Percentiles rank a stretch among this genome's conserved stretches.
phyloP scores from a whole-genome alignment of 37 sponge, comb jelly and placozoan genomes.

The Ephydatia muelleri region DNA sequence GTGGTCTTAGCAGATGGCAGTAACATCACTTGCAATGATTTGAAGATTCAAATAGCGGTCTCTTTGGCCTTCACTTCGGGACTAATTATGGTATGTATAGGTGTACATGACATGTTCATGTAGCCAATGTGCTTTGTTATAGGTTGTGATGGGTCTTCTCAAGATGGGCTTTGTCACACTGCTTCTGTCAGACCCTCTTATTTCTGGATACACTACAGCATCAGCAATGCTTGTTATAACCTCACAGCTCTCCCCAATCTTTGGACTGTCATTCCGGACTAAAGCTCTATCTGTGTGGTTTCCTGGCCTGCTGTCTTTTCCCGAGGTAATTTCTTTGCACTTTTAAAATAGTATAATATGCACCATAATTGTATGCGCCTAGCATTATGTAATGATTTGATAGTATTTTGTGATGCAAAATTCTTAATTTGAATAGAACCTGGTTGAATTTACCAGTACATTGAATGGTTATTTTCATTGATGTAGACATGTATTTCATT shows the following conservation, averaged over 20 bases:
- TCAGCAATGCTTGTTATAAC: conserved; percentile 82
- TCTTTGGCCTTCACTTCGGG: conserved; percentile 61
- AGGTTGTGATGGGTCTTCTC: conserved; percentile 60
- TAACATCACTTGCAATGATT: conserved; percentile 10
- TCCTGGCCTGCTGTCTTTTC: conserved; percentile 23
- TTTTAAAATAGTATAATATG: no score
- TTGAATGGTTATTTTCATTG: neutral
- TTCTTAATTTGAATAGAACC: no score
- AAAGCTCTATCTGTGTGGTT: neutral
- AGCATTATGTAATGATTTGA: no score
- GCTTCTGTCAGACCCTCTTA: conserved; percentile 63
- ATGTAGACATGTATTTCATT: neutral
- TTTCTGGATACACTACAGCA: conserved; percentile 81
- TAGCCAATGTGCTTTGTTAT: neutral
- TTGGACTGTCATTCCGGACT: conserved; percentile 37
- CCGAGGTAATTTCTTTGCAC: conserved; percentile 21
- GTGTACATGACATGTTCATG: neutral
- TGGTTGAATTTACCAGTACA: no score
- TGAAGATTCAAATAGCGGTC: conserved; percentile 50
- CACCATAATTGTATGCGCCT: no score
- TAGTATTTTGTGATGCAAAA: no score
- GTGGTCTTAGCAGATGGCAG: neutral
- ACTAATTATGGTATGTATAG: conserved; percentile 64
- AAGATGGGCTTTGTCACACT: conserved; percentile 72
- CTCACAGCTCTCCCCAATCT: conserved; percentile 68